phyloP scores from a whole-genome alignment of 2,888 invertebrate genomes.

The Cyaniris semiargus region DNA sequence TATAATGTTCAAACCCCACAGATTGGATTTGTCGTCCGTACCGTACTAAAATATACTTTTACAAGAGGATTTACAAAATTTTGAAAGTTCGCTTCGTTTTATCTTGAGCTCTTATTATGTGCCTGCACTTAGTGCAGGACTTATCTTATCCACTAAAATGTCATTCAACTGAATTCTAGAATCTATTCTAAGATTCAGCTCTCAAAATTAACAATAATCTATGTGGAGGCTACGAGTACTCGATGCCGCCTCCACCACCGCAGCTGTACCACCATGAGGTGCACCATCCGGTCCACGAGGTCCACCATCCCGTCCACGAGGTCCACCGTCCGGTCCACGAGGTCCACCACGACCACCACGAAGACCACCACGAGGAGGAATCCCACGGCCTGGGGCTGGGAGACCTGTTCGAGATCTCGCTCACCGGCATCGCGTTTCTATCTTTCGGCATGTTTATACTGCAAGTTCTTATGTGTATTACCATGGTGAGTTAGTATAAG shows the following conservation, averaged over 20 bases:
- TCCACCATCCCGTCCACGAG: conserved; percentile 46
- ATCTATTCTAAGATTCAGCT: too few species aligned
- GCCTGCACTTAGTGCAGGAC: too few species aligned
- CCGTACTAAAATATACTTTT: too few species aligned
- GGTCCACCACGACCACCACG: conserved; percentile 54
- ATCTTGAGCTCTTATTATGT: too few species aligned
- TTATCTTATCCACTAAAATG: too few species aligned
- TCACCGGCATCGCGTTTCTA: conserved; percentile 89
- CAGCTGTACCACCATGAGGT: conserved; percentile 53
- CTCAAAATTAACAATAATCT: too few species aligned
- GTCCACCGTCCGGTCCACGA: conserved; percentile 47
- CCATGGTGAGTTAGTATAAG: conserved; percentile 71
- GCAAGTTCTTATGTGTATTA: conserved; percentile 89
- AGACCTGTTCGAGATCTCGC: conserved; percentile 89
- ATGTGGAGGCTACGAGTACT: conserved; percentile 74
- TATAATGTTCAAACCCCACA: too few species aligned
- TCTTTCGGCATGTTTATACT: conserved; percentile 90
- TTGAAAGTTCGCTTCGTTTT: too few species aligned
- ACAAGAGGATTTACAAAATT: too few species aligned
- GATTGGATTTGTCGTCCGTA: too few species aligned
- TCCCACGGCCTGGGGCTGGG: conserved; percentile 83
- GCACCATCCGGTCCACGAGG: conserved; percentile 45
- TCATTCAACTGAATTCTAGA: too few species aligned
- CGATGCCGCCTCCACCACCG: conserved; percentile 72
- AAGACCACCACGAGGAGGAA: conserved; percentile 68